Conservation (phyloP, 2,888 invertebrate genomes). For the Euspilapteryx auroguttella region DNA sequence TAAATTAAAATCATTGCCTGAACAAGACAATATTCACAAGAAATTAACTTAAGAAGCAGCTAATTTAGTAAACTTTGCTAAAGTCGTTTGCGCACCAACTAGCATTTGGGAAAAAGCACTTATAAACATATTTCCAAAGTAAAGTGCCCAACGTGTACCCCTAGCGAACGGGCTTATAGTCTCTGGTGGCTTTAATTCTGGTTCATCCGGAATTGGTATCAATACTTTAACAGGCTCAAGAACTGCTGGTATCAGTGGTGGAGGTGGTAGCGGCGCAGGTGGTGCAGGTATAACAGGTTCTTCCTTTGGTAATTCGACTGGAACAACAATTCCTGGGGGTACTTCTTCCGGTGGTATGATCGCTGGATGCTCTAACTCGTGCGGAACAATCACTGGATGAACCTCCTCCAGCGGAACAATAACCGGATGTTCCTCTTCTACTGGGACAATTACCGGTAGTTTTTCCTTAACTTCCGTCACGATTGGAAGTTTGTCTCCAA, state of each 20-base stretch:
- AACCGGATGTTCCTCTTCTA: too few species aligned
- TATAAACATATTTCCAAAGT: not conserved
- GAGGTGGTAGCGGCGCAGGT: constrained; percentile 5
- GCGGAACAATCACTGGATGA: not conserved
- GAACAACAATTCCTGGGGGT: constrained; percentile 1
- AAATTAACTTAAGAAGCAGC: too few species aligned
- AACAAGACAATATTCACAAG: too few species aligned
- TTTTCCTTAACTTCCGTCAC: too few species aligned
- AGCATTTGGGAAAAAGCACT: not conserved
- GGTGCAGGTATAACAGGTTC: constrained; percentile 5
- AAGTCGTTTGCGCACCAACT: not conserved
- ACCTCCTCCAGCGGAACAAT: too few species aligned
- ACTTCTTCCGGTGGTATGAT: constrained; percentile 1
- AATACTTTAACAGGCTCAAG: constrained; percentile 1
- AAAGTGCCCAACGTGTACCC: not conserved
- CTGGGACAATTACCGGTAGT: too few species aligned
- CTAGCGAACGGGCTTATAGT: not conserved
- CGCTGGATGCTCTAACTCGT: constrained; percentile 2
- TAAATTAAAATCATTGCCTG: too few species aligned
- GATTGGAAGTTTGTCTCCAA: too few species aligned
- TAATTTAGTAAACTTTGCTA: not conserved
- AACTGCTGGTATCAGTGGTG: constrained; percentile 2
- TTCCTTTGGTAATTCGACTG: not conserved
- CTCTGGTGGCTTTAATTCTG: not conserved
- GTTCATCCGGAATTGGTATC: too few species aligned